Base-by-base conservation (phyloP, 37 sponge, comb jelly and placozoan species). In the Agelas oroides region DNA sequence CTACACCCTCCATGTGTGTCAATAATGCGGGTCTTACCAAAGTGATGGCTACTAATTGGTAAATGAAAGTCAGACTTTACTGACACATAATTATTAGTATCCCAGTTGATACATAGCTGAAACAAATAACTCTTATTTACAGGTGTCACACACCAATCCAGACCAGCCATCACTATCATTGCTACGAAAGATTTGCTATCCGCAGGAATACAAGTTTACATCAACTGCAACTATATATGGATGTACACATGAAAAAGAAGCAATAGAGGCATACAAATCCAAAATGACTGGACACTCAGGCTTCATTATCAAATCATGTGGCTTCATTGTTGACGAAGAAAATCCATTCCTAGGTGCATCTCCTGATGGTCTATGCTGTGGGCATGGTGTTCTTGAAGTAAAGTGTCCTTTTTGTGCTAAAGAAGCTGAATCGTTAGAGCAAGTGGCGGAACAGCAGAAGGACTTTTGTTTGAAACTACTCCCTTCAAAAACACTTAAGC, bases 191-290 rank as follows among this genome's bases (percentile, higher is more conserved):
- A 53, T 81, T 1, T 81, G 82, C 23, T 81, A 70, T 31, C 72
- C 82, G 11, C 32, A 81, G 5, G 24, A 32, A 1, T 33, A 53
- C 30, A 41, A 62, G 24, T 70, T 81, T 36, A 56, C 58, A 27
- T 60, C 59, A 65, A 31, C 82, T 24, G 82, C 82, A 12, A 46
- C 46, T 3, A 12, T 8, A 46, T 46, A 12, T 33, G 82, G 82
- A 1, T 81, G 82, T 70, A 59, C 70, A 15, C 73, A 83, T 83
- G 83, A 83, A 60, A 56, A 34, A 34, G 73, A 83, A 18, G 74
- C 83, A 23, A 71, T 60, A 70, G 64, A 72, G n/a, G 64, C 70
- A 5, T 83, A 83, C 74, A 83, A 72, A 20, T 21, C 41, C 0
- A 81, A 12, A 28, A 54, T 58, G 59, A 5, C 41, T 27, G n/a